A percentile compares a stretch with the other conserved stretches of the same genome.
These are phyloP conservation scores for Xenus cinereus DNA, from an alignment of 2,113 vertebrate genomes.

Conservation along the genomic window DNA sequence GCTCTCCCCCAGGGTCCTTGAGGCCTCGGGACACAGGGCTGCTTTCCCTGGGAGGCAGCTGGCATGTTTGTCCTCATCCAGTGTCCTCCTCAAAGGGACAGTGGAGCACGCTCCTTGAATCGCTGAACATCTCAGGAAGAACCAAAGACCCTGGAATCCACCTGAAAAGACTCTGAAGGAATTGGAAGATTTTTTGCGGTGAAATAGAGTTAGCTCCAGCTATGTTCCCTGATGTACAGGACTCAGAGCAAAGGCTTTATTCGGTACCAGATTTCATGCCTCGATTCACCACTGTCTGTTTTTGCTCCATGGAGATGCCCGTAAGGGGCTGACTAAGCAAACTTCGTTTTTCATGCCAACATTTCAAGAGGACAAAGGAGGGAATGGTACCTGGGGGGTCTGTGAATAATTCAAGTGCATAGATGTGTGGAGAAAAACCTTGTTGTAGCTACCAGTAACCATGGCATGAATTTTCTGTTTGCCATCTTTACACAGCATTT, in stretches of 20 bases:
- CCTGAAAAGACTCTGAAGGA: neutral
- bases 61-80: neutral
- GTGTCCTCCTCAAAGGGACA: neutral
- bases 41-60: neutral
- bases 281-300: neutral
- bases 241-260: neutral
- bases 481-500: neutral
- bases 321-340: neutral
- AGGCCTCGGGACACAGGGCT: neutral
- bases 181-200: neutral
- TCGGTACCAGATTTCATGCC: neutral
- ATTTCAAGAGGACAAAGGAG: neutral
- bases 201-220: neutral
- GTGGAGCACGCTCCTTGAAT: neutral
- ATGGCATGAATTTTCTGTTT: conserved; percentile 3
- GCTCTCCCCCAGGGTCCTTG: neutral
- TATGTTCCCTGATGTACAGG: neutral
- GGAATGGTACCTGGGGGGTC: neutral
- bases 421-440: neutral
- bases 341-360: neutral
- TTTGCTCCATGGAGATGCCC: neutral
- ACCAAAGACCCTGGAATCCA: neutral
- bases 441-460: conserved; percentile 34
- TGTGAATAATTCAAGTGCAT: neutral
- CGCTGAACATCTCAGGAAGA: neutral